Evolutionary conservation across 2,888 invertebrate species (phyloP).

Genomic region (Xiphydria camelus): DNA sequence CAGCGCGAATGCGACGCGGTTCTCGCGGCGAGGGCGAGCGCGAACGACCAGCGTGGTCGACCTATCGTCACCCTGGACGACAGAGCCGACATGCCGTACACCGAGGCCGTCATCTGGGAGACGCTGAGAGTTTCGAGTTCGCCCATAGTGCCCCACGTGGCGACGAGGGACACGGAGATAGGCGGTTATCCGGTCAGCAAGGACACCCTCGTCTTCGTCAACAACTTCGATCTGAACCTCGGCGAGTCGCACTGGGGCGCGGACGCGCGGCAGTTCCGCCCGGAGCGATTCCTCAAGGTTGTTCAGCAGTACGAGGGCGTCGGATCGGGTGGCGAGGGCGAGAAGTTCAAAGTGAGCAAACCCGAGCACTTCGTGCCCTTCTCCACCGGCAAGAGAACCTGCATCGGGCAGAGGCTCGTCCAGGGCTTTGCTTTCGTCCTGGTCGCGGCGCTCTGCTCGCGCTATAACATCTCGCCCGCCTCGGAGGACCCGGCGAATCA

Average conservation of each 20-base stretch:
- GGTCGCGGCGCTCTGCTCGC: constrained; percentile 72
- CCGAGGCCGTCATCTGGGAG: constrained; percentile 81
- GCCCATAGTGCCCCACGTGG: constrained; percentile 89
- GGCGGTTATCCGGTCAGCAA: constrained; percentile 73
- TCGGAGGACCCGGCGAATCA: constrained; percentile 64
- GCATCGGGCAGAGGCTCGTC: constrained; percentile 81
- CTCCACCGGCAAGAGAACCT: constrained; percentile 84
- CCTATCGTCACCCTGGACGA: constrained; percentile 69
- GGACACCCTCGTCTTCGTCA: constrained; percentile 81
- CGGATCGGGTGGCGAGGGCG: constrained; percentile 55
- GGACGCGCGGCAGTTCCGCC: constrained; percentile 70
- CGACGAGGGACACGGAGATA: constrained; percentile 74
- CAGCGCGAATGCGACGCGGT: constrained; percentile 70
- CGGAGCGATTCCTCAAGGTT: constrained; percentile 75
- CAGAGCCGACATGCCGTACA: constrained; percentile 72
- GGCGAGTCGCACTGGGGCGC: constrained; percentile 74
- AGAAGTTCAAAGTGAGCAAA: constrained; percentile 62
- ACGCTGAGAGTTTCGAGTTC: constrained; percentile 79
- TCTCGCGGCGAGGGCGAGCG: constrained; percentile 15
- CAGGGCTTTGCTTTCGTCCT: constrained; percentile 76
- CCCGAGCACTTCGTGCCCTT: constrained; percentile 81
- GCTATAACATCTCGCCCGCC: constrained; percentile 65
- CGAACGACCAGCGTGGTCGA: constrained; percentile 62
- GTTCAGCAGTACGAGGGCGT: constrained; percentile 53
- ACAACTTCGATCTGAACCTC: constrained; percentile 80